phyloP scores from a whole-genome alignment of 2,113 vertebrate species.

The Cynopterus brachyotis region DNA sequence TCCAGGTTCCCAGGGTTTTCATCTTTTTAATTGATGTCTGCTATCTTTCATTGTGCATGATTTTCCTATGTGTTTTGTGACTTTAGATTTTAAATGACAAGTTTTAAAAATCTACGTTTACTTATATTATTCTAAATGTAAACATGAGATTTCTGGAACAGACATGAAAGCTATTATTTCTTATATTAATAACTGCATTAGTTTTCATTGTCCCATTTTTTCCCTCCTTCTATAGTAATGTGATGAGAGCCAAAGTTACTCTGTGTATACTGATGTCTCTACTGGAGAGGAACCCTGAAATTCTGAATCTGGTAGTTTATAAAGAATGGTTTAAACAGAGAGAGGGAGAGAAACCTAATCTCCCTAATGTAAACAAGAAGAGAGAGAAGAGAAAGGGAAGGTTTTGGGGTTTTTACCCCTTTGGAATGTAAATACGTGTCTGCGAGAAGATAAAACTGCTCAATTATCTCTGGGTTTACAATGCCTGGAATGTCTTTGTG shows the following conservation, averaged over 20 bases:
- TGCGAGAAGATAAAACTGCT: neutral
- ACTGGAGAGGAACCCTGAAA: neutral
- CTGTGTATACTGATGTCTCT: neutral
- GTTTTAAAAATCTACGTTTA: neutral
- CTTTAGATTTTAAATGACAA: neutral
- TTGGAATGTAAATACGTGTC: constrained; percentile 21
- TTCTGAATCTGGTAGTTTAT: neutral
- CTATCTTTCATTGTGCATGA: neutral
- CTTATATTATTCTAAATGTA: neutral
- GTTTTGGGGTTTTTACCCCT: neutral
- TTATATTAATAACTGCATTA: neutral
- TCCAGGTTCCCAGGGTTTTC: neutral
- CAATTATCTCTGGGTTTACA: neutral
- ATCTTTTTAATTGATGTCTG: neutral
- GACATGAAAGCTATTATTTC: neutral
- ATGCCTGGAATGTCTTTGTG: neutral
- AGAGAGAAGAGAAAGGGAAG: neutral
- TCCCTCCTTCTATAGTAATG: neutral
- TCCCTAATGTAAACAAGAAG: neutral
- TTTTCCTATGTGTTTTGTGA: neutral
- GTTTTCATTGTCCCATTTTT: neutral
- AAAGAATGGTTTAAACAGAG: neutral
- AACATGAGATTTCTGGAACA: neutral
- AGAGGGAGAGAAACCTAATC: neutral
- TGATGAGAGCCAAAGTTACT: neutral